Evolutionary conservation across 2,113 vertebrate species (phyloP), one percentile per base, ranked within the genome.

Genomic region (Microtus montanus): DNA sequence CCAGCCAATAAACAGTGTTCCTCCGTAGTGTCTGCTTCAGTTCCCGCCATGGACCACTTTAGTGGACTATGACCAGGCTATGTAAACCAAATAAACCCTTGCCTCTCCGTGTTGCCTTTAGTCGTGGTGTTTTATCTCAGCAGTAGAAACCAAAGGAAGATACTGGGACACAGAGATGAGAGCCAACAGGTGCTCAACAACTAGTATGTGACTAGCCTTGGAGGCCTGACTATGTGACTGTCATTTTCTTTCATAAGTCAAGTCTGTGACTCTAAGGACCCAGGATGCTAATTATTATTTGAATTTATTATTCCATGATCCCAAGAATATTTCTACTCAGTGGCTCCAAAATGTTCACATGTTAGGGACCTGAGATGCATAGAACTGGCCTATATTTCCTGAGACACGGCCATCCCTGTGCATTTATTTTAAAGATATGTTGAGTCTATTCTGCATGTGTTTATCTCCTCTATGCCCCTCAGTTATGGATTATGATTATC

Each of bases 211-310:
- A 12, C 91, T 88, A 33, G 49, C 9, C n/a, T 70, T 90, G 24
- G 33, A 87, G 77, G 64, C 54, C 33, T 49, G 26, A 49, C 20
- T n/a, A 64, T 88, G 64, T 54, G 54, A 86, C 17, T 58, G 19
- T 80, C 14, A 44, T 88, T 95, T 94, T 80, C 17, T 90, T 90
- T 80, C 35, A 77, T 35, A 85, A 85, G 64, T 66, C 6, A 24
- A 70, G 66, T 82, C 63, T 87, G 9, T 74, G 47, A 90, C 19
- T 85, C 52, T 70, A 92, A 95, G 70, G 71, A 17, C 58, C 30
- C 30, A 90, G 20, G 7, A 33, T 82, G 58, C 33, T 78, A 79
- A 80, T 75, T 92, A 73, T 79, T 80, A 71, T 71, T 70, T 83
- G 8, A 94, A 35, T 68, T 61, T 47, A 83, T 78, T 87, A 85